Conservation (phyloP, 2,797 vertebrate species). For the Anguilla obscura region DNA sequence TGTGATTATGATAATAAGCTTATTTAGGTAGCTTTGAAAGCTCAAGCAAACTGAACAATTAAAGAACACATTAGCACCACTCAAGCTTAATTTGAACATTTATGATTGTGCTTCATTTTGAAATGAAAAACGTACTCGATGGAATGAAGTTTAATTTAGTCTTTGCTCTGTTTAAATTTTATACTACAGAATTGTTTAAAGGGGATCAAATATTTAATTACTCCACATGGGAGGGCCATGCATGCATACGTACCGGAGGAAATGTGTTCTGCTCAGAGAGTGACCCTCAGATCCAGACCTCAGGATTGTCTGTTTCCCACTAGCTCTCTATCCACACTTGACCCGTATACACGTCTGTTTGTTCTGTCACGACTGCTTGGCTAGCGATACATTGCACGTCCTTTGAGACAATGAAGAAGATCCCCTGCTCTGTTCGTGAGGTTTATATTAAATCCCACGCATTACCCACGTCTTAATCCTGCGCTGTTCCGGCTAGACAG, state of each 20-base stretch:
- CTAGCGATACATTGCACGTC: slow-evolving; percentile 36
- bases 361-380: slow-evolving; percentile 34
- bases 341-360: slow-evolving; percentile 34
- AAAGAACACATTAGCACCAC: not conserved
- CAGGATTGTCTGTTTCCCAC: not conserved
- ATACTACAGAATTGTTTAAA: not conserved
- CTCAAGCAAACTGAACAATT: not conserved
- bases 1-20: not conserved
- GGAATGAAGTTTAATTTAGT: not conserved
- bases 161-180: not conserved
- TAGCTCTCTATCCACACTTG: slow-evolving; percentile 26
- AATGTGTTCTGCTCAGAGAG: not conserved
- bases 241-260: no score
- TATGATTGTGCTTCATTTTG: not conserved
- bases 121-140: not conserved
- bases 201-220: not conserved
- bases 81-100: not conserved
- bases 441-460: slow-evolving; percentile 45
- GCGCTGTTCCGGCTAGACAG: slow-evolving; percentile 27
- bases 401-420: slow-evolving; percentile 32
- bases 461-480: slow-evolving; percentile 50
- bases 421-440: slow-evolving; percentile 13
- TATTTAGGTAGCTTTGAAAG: not conserved
- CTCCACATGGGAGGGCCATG: not conserved
- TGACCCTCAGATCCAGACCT: not conserved